Conservation (phyloP, 1,140 invertebrate genomes). For the Papilio polytes region DNA sequence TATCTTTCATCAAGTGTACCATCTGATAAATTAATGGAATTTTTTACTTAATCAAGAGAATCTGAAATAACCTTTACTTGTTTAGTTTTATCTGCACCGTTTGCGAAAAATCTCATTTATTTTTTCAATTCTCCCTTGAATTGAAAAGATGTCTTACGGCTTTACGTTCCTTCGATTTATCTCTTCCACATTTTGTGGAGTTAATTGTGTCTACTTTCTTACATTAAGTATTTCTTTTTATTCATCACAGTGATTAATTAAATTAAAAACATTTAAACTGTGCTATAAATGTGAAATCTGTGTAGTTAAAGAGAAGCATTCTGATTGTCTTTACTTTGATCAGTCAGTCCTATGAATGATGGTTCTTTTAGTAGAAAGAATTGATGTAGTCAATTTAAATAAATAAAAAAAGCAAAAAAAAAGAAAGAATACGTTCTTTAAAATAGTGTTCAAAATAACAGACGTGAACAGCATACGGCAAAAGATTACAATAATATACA, state of each 20-base stretch:
- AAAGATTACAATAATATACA: constrained; percentile 6
- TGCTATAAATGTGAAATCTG: not conserved
- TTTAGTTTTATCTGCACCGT: constrained; percentile 31
- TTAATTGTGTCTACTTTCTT: constrained; percentile 22
- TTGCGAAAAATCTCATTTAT: constrained; percentile 34
- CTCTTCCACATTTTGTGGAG: constrained; percentile 23
- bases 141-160: constrained; percentile 36
- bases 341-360: no score
- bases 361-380: no score
- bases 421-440: not conserved
- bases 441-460: not conserved
- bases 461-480: not conserved
- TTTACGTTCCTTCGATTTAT: constrained; percentile 31
- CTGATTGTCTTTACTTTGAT: no score
- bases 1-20: no score
- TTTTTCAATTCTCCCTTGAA: constrained; percentile 26
- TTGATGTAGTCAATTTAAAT: no score
- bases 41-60: not conserved
- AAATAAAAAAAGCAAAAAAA: no score
- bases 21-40: no score
- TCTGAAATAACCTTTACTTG: constrained; percentile 6
- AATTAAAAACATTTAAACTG: not conserved
- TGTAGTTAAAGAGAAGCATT: no score
- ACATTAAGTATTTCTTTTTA: not conserved
- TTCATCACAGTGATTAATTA: not conserved